These are phyloP conservation scores for Glomeris maerens DNA, from an alignment of 1,140 invertebrate species.

Conservation along the genomic window DNA sequence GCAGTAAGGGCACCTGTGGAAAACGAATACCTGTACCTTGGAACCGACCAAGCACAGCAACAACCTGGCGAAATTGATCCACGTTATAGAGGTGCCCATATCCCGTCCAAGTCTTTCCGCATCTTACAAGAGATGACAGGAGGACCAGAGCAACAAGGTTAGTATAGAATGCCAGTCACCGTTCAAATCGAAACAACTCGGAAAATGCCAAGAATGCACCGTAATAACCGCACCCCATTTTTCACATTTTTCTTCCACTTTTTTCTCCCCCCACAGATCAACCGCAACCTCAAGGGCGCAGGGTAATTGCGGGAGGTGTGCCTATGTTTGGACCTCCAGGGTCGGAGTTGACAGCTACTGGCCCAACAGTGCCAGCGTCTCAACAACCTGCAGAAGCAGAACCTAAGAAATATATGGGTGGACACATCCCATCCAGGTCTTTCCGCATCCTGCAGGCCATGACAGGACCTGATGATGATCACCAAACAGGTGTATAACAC, in stretches of 20 bases:
- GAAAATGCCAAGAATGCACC: too few relatives aligned
- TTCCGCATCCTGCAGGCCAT: slow-evolving; percentile 35
- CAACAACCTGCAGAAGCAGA: slow-evolving; percentile 20
- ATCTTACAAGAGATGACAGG: slow-evolving; percentile 38
- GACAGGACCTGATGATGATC: slow-evolving; percentile 20
- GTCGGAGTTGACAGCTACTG: too few relatives aligned
- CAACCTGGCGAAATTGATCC: slow-evolving; percentile 37
- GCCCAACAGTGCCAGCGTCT: slow-evolving; percentile 19
- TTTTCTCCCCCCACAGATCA: too few relatives aligned
- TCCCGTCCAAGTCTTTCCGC: slow-evolving; percentile 54
- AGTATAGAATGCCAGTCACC: slow-evolving; percentile 10
- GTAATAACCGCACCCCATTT: too few relatives aligned
- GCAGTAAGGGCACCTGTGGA: too few relatives aligned
- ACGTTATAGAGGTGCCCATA: slow-evolving; percentile 47
- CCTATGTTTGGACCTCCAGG: too few relatives aligned
- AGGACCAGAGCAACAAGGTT: slow-evolving; percentile 18
- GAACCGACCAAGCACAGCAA: not conserved
- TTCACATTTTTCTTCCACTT: too few relatives aligned
- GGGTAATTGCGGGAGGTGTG: too few relatives aligned
- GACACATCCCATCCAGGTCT: slow-evolving; percentile 36
- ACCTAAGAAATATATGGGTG: slow-evolving; percentile 29
- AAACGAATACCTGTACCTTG: too few relatives aligned
- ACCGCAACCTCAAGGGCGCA: too few relatives aligned
- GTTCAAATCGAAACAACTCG: too few relatives aligned
- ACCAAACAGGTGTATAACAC: too few relatives aligned